phyloP scores from a whole-genome alignment of 2,888 invertebrate species.

The Sipha maydis region DNA sequence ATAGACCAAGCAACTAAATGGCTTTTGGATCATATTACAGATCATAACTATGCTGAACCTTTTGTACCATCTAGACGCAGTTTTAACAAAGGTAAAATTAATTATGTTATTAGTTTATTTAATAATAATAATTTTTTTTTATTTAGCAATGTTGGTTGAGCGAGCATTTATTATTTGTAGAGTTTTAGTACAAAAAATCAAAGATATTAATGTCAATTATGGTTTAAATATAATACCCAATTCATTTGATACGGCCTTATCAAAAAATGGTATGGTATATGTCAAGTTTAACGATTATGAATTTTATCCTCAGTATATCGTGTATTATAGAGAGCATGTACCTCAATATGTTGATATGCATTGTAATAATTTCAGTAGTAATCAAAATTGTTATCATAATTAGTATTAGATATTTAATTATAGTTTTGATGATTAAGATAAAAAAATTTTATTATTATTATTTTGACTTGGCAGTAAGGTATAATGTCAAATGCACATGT shows the following conservation, averaged over 20 bases:
- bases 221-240: slow-evolving; percentile 64
- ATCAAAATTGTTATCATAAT: not conserved
- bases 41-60: slow-evolving; percentile 36
- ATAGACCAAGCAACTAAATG: slow-evolving; percentile 24
- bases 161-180: slow-evolving; percentile 44
- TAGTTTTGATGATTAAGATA: not conserved
- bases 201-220: slow-evolving; percentile 34
- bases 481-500: no score
- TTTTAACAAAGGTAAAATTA: slow-evolving; percentile 10
- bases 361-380: not conserved
- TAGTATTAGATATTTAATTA: not conserved
- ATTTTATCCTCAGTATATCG: slow-evolving; percentile 67
- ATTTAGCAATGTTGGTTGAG: slow-evolving; percentile 29
- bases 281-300: slow-evolving; percentile 68
- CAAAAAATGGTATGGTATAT: slow-evolving; percentile 65
- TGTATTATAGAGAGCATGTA: slow-evolving; percentile 64
- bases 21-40: slow-evolving; percentile 49
- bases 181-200: slow-evolving; percentile 36
- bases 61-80: slow-evolving; percentile 12
- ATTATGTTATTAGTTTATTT: not conserved
- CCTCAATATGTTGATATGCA: not conserved
- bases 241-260: slow-evolving; percentile 66
- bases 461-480: no score
- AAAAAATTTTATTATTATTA: no score
- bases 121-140: not conserved